Base-by-base conservation (phyloP, 2,113 vertebrate species). In the Herpetotheres cachinnans region DNA sequence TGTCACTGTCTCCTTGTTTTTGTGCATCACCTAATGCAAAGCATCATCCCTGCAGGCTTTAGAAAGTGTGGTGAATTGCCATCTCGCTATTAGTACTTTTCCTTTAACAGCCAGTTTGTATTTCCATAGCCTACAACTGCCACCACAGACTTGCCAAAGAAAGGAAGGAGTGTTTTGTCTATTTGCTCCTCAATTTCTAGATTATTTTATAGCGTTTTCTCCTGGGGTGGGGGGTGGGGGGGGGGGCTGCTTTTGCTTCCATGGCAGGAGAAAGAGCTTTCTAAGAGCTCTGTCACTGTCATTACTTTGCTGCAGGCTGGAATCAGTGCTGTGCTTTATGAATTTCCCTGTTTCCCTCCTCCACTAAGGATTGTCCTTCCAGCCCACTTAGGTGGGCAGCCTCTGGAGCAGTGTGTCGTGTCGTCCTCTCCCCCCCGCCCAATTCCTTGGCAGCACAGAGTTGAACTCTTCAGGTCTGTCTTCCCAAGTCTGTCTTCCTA, bases 91-190 rank as follows among this genome's bases (percentile, higher is more conserved):
- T 95, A 86, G 61, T 49, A 42, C 82, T 95, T 80, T 47, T 76
- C 16, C 61, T 91, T 87, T 96, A 93, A 67, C 42, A 94, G 63
- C 16, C n/a, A n/a, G 67, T 55, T 93, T 85, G 52, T 87, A 36
- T 81, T 94, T 94, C 84, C 71, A 30, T 93, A 84, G 95, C 96
- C 94, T 94, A 82, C 52, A 89, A 96, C 95, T 90, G 29, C 79
- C 56, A 78, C 82, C 27, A 19, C 24, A 10, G n/a, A 42, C 71
- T 96, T 94, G n/a, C 26, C 38, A 67, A 67, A 88, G 78, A 95
- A 95, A 77, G 70, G 56, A 63, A 78, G 42, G 52, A 87, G 38
- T 11, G 13, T 85, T 95, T 66, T 94, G 9, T 85, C 70, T 61
- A 55, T 94, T 94, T 83, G 24, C 34, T 72, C 67, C 29, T 94